Percentiles rank a stretch among this genome's conserved stretches.
These are phyloP conservation scores for Brachionichthys hirsutus DNA, from an alignment of 2,113 vertebrate genomes.

Conservation along the genomic window DNA sequence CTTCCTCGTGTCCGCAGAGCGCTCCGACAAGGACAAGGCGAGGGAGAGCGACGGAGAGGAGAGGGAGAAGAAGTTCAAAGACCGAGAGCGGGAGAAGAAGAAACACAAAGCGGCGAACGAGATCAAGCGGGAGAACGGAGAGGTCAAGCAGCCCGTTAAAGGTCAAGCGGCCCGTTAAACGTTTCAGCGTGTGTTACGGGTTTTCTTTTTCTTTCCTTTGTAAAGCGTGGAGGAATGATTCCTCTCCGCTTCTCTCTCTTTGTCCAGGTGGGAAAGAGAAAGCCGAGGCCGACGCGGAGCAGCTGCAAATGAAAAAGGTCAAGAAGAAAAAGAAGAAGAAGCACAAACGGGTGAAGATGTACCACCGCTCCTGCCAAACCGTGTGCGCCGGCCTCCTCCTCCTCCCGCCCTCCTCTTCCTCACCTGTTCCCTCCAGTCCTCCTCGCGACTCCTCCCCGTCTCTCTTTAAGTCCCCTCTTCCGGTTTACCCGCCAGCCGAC, in stretches of 20 bases:
- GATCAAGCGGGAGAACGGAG: slow-evolving; percentile 95
- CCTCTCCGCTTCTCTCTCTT: not conserved
- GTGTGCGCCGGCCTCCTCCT: slow-evolving; percentile 85
- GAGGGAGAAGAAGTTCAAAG: slow-evolving; percentile 72
- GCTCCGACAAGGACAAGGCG: slow-evolving; percentile 83
- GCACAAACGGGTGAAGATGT: slow-evolving; percentile 94
- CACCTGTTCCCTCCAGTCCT: slow-evolving; percentile 29
- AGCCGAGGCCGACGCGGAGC: slow-evolving; percentile 85
- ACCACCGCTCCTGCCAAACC: slow-evolving; percentile 95
- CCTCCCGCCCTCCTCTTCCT: slow-evolving; percentile 71
- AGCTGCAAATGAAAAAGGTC: slow-evolving; percentile 95
- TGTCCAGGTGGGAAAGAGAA: slow-evolving; percentile 88
- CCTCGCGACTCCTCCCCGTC: slow-evolving; percentile 36
- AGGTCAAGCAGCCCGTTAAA: slow-evolving; percentile 89
- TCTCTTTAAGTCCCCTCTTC: slow-evolving; percentile 80
- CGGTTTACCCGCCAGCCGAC: slow-evolving; percentile 68
- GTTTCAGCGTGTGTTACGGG: too few relatives aligned
- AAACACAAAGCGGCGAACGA: slow-evolving; percentile 91
- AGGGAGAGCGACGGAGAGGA: slow-evolving; percentile 51
- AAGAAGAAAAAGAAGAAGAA: slow-evolving; percentile 99
- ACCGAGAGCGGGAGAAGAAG: slow-evolving; percentile 86
- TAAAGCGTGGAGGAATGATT: too few relatives aligned
- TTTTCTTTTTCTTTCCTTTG: too few relatives aligned
- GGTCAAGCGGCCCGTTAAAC: too few relatives aligned
- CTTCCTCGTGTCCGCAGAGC: slow-evolving; percentile 74